phyloP scores from a whole-genome alignment of 2,888 invertebrate species.

The Drosophila mayaguana region DNA sequence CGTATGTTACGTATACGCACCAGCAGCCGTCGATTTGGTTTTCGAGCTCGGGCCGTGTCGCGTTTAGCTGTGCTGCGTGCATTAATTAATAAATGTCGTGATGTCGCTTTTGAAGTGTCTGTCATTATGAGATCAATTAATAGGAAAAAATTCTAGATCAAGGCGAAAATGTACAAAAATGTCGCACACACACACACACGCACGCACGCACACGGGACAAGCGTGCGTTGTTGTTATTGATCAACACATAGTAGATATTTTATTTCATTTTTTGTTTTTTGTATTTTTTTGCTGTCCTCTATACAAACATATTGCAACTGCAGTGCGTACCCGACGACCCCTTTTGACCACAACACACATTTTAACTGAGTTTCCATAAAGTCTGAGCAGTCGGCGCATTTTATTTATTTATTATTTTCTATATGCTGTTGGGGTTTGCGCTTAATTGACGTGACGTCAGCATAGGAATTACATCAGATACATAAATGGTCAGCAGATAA shows the following conservation, averaged over 20 bases:
- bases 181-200: slow-evolving; percentile 62
- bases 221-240: slow-evolving; percentile 56
- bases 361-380: slow-evolving; percentile 32
- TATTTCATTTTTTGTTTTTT: slow-evolving; percentile 19
- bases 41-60: slow-evolving; percentile 42
- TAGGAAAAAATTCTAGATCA: slow-evolving; percentile 84
- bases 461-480: slow-evolving; percentile 77
- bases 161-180: slow-evolving; percentile 77
- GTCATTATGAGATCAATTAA: slow-evolving; percentile 84
- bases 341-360: slow-evolving; percentile 26
- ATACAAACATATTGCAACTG: slow-evolving; percentile 22
- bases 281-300: slow-evolving; percentile 39
- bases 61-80: slow-evolving; percentile 56
- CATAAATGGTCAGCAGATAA: slow-evolving; percentile 47
- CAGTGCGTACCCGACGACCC: slow-evolving; percentile 37
- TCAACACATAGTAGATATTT: slow-evolving; percentile 53
- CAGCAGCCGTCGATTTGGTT: slow-evolving; percentile 42
- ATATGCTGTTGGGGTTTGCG: slow-evolving; percentile 32
- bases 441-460: slow-evolving; percentile 69
- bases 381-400: slow-evolving; percentile 26
- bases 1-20: slow-evolving; percentile 71
- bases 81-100: slow-evolving; percentile 83
- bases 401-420: slow-evolving; percentile 38
- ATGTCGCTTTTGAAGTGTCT: slow-evolving; percentile 83
- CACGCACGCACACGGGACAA: slow-evolving; percentile 42